Evolutionary conservation across 2,888 invertebrate species (phyloP), one percentile per base, ranked within the genome.

Genomic region (Cacoxenus indagator): DNA sequence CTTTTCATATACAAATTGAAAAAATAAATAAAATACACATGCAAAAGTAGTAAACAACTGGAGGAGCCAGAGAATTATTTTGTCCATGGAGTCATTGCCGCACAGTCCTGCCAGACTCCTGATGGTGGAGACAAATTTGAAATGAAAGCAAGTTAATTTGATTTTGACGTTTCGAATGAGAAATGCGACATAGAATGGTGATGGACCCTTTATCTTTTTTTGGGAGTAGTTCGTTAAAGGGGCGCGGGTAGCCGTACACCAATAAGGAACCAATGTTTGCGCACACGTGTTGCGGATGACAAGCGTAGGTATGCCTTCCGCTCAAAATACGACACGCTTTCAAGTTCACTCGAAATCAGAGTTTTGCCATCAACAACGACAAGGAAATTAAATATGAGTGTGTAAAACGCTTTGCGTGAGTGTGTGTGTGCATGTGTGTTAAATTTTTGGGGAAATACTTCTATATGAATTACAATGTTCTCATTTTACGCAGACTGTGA

Each of bases 61-160:
- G 6, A 27, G 27, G 8, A 4, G 37, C 0, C 37, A 6, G 22
- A 51, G 22, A 14, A 51, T 51, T 5, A 17, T 51, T 17, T 22
- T 19, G 51, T 19, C 51, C 17, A 51, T 51, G 51, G 22, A 37
- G 37, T 37, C n/a, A n/a, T n/a, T 37, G 37, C 37, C 9, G 14
- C 37, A 37, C 37, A 37, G 37, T n/a, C 37, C 9, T 37, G 37
- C 8, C 37, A 37, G 14, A 37, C n/a, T 51, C 19, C 51, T 51
- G 51, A 9, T 9, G 9, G 22, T n/a, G 51, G 9, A 48, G 4
- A 51, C 51, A 22, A 24, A 62, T 62, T 45, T 72, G 73, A 78
- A 81, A 81, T 78, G 78, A 78, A 81, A 78, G 78, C 73, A 75
- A 81, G 81, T 77, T 78, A 81, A 78, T 78, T 78, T 78, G 74